Conservation (phyloP, 1,140 invertebrate species). For the Lepidotrigona ventralis region DNA sequence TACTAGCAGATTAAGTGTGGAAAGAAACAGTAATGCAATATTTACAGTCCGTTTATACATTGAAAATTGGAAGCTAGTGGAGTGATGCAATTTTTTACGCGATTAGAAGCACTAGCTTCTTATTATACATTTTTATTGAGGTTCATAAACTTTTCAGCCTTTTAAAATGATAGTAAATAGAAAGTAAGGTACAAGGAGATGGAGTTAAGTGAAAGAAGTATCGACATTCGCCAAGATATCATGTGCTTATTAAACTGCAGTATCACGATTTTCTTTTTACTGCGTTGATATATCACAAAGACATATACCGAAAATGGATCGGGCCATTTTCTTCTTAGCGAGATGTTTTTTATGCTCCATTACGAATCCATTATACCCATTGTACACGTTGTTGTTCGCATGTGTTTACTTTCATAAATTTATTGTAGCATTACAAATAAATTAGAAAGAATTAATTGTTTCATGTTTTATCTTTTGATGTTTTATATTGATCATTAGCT, state of each 20-base stretch:
- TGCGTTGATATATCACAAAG: background rate
- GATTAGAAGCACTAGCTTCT: background rate
- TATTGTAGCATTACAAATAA: background rate
- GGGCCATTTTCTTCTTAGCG: background rate
- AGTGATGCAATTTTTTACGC: background rate
- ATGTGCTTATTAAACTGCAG: background rate
- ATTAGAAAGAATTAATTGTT: background rate
- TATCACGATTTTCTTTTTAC: background rate
- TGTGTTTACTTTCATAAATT: background rate
- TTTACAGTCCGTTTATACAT: fast-evolving
- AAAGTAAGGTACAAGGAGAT: background rate
- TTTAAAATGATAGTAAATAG: background rate
- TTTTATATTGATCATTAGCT: background rate
- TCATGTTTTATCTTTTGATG: background rate
- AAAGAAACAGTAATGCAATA: background rate
- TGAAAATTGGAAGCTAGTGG: background rate
- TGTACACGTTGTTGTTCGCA: no score
- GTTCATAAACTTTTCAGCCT: background rate
- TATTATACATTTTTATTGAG: background rate
- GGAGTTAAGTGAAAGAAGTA: background rate
- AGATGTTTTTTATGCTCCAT: no score
- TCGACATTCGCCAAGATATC: background rate
- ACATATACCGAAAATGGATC: background rate
- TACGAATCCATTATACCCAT: no score
- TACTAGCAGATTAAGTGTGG: no score